A percentile compares a stretch with the other conserved stretches of the same genome.
Conservation (phyloP, 2,113 vertebrate genomes). For the Neoarius graeffei region DNA sequence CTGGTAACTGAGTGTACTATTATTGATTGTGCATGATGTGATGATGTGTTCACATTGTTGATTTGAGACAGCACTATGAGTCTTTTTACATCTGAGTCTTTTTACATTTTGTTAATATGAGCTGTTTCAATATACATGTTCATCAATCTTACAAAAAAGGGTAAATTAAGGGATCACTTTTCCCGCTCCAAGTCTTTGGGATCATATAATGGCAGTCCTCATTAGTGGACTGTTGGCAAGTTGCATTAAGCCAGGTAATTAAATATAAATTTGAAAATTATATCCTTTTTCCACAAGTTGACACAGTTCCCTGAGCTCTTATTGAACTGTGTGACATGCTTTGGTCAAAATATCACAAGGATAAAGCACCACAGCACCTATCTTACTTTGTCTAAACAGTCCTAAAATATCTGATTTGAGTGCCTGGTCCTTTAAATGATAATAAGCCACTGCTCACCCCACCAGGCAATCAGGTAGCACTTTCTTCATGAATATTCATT, state of each 20-base stretch:
- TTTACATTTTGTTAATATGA: slow-evolving; percentile 5
- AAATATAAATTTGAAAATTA: too few relatives aligned
- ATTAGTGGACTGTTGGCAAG: background rate
- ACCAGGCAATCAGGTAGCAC: too few relatives aligned
- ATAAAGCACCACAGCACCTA: too few relatives aligned
- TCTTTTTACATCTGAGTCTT: background rate
- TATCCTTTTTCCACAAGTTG: too few relatives aligned
- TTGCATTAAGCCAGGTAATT: background rate
- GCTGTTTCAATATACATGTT: background rate
- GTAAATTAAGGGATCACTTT: background rate
- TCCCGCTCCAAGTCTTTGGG: background rate
- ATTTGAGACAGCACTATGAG: slow-evolving; percentile 5
- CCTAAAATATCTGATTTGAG: too few relatives aligned
- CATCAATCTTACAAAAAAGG: background rate
- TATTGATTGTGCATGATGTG: slow-evolving; percentile 28
- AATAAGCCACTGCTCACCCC: too few relatives aligned
- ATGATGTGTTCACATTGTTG: slow-evolving; percentile 13
- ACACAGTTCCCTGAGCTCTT: too few relatives aligned
- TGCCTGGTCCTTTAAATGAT: too few relatives aligned
- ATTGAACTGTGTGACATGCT: too few relatives aligned
- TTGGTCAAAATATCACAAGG: too few relatives aligned
- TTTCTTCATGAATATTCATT: too few relatives aligned
- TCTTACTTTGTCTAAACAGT: too few relatives aligned
- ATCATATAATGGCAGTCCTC: background rate
- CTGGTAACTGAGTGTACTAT: background rate